Percentiles rank a stretch among this genome's conserved stretches.
Conservation (phyloP, 2,113 vertebrate species). For the Puffinus mauretanicus region DNA sequence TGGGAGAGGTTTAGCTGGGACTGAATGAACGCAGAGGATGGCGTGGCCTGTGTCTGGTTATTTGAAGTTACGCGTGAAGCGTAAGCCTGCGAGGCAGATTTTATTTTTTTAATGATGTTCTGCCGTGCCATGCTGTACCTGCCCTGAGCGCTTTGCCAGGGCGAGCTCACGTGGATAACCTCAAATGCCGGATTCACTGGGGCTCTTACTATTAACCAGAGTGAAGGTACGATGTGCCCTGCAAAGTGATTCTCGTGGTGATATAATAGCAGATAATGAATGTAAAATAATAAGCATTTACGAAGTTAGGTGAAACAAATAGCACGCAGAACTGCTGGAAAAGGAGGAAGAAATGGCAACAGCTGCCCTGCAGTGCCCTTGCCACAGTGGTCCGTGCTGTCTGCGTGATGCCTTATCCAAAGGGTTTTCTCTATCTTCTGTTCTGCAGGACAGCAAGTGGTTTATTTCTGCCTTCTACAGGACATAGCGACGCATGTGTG, state of each 20-base stretch:
- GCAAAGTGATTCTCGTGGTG: not conserved
- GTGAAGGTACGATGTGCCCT: not conserved
- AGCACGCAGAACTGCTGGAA: not conserved
- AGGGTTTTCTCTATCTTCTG: not conserved
- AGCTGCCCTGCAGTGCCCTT: not conserved
- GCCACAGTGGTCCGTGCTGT: not conserved
- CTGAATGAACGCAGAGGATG: not conserved
- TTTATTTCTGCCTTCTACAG: not conserved
- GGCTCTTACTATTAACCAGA: not conserved
- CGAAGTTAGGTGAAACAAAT: not conserved
- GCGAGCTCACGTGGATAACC: not conserved
- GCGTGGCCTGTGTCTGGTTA: not conserved
- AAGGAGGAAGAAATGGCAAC: not conserved
- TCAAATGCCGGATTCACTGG: not conserved
- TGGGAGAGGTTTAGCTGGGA: not conserved
- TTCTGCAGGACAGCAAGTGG: not conserved
- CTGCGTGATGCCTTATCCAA: rapidly evolving
- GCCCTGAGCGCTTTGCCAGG: not conserved
- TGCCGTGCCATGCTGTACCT: not conserved
- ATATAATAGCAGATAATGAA: not conserved
- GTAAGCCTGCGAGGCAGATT: not conserved
- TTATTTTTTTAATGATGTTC: not conserved
- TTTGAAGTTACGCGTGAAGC: not conserved
- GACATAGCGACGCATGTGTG: rapidly evolving
- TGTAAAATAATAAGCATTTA: not conserved